These are phyloP conservation scores for Etheostoma perlongum DNA, from an alignment of 2,797 vertebrate genomes.

Conservation along the genomic window DNA sequence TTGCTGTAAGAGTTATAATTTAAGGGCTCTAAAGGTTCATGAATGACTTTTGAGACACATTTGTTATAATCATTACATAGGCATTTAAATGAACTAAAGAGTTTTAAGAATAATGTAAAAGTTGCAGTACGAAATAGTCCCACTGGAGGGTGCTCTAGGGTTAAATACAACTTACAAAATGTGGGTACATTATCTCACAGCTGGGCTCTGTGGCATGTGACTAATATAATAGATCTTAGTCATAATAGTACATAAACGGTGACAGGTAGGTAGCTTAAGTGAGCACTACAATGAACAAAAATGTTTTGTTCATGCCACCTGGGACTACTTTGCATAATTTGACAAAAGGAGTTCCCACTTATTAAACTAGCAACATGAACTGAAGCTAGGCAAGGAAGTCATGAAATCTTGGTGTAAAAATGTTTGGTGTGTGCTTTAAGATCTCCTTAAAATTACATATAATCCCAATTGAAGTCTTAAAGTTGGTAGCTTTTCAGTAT, in stretches of 20 bases:
- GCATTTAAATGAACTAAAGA: neutral
- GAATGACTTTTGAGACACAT: neutral
- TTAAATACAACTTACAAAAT: conserved; percentile 19
- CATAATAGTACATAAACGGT: conserved; percentile 62
- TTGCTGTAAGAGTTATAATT: neutral
- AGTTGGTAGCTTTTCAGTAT: neutral
- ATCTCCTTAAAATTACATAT: neutral
- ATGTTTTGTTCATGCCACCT: conserved; percentile 32
- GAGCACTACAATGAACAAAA: conserved; percentile 37
- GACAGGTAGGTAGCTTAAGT: conserved; percentile 36
- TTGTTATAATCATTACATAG: neutral
- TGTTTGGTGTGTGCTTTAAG: neutral
- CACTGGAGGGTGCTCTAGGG: conserved; percentile 61
- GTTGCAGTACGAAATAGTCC: conserved; percentile 40
- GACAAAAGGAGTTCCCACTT: conserved; percentile 16
- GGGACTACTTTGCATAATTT: conserved; percentile 19
- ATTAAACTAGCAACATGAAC: conserved; percentile 10
- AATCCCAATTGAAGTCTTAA: neutral
- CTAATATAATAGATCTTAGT: conserved; percentile 56
- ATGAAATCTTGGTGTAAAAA: neutral
- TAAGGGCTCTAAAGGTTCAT: neutral
- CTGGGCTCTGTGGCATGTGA: conserved; percentile 60
- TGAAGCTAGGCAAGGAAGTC: neutral
- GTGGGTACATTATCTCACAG: conserved; percentile 46
- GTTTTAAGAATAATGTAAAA: neutral